Evolutionary conservation across 2,797 vertebrate species (phyloP).

Genomic region (Falco columbarius): DNA sequence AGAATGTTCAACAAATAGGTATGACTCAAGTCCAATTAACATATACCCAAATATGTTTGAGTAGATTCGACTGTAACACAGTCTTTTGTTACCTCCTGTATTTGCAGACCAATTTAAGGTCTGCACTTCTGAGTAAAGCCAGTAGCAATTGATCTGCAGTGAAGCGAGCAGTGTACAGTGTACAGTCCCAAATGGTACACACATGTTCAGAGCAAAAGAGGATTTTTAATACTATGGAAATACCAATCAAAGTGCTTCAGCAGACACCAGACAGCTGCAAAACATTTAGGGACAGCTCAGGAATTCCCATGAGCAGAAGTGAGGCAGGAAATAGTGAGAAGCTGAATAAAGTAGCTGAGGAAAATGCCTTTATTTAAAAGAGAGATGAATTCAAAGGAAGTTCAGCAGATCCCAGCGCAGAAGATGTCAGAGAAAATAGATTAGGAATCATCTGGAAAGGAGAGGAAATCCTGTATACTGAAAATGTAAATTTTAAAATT

Average conservation of each 20-base stretch:
- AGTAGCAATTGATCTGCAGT: conserved; percentile 26
- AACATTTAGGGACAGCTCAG: conserved; percentile 56
- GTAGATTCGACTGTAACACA: background rate
- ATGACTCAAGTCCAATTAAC: conserved; percentile 4
- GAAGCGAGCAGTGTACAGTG: background rate
- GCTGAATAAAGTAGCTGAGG: conserved; percentile 39
- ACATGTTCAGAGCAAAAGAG: conserved; percentile 29
- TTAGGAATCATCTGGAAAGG: background rate
- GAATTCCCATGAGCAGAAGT: conserved; percentile 54
- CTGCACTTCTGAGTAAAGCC: conserved; percentile 31
- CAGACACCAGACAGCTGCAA: conserved; percentile 50
- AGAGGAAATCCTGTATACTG: background rate
- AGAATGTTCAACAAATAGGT: background rate
- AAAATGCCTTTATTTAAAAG: conserved; percentile 40
- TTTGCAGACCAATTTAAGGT: conserved; percentile 24
- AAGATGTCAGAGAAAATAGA: background rate
- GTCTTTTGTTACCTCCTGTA: background rate
- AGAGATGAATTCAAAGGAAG: background rate
- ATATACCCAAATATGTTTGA: background rate
- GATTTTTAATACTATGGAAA: conserved; percentile 35
- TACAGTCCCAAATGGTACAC: conserved; percentile 45
- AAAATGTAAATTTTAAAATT: background rate
- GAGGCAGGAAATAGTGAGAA: conserved; percentile 46
- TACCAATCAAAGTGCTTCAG: conserved; percentile 36
- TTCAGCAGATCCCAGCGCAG: background rate